Evolutionary conservation across 2,888 invertebrate species (phyloP).

Genomic region (Endotricha flammealis): DNA sequence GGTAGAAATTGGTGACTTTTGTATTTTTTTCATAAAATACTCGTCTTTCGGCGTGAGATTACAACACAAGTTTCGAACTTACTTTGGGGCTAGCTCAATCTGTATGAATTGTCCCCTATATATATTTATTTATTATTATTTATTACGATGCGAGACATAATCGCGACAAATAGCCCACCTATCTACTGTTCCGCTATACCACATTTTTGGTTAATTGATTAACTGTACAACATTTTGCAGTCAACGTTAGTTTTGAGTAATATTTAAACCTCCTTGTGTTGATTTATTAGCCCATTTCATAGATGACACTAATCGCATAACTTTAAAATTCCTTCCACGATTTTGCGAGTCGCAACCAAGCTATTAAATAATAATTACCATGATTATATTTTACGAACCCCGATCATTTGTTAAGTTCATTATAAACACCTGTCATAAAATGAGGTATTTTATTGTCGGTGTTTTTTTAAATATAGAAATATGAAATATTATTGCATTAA

Average conservation of each 20-base stretch:
- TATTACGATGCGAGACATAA: slow-evolving; percentile 10
- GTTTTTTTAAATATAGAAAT: not conserved
- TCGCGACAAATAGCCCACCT: slow-evolving; percentile 24
- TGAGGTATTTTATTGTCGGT: not conserved
- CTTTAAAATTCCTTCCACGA: slow-evolving; percentile 23
- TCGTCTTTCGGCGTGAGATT: too few species aligned
- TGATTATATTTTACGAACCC: slow-evolving; percentile 10
- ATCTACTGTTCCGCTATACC: slow-evolving; percentile 29
- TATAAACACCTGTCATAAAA: slow-evolving; percentile 2
- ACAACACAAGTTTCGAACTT: too few species aligned
- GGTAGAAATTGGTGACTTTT: too few species aligned
- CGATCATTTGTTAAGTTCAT: slow-evolving; percentile 1
- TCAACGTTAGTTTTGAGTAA: slow-evolving; percentile 35
- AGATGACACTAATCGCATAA: slow-evolving; percentile 37
- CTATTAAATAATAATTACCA: slow-evolving; percentile 18
- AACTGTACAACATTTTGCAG: slow-evolving; percentile 40
- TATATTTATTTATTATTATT: not conserved
- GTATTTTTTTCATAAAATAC: too few species aligned
- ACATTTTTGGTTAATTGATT: slow-evolving; percentile 50
- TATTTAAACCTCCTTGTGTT: slow-evolving; percentile 40
- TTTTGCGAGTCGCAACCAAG: slow-evolving; percentile 24
- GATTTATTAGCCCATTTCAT: slow-evolving; percentile 38
- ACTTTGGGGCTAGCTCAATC: too few species aligned
- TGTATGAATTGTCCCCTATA: too few species aligned
- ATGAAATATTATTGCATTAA: not conserved